Base-by-base conservation (phyloP, 1,140 invertebrate species). In the Zaprionus vittiger region DNA sequence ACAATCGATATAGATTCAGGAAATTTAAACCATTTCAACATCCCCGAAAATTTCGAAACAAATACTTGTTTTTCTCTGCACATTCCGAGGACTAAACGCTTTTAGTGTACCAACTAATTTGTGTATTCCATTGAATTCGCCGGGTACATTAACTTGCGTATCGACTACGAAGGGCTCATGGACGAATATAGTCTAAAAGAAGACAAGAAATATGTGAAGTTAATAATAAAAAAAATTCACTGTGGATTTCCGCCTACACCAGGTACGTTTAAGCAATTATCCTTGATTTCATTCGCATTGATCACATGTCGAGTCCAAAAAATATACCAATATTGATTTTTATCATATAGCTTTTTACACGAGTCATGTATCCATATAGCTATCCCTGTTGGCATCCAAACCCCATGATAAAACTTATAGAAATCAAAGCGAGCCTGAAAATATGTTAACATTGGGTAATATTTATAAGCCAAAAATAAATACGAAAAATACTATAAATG, bases 281-380 rank as follows among this genome's bases (percentile, higher is more conserved):
- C 57, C 20, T 56, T 71, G 14, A 77, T 69, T 15, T 77, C 56
- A 4, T 54, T 22, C 5, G 20, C 6, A 24, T 77, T 77, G 6
- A 2, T 61, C 4, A 78, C 59, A 20, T 71, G 11, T 7, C 38
- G 11, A 9, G 73, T 47, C 66, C 66, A 78, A n/a, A 47, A 78
- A 6, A 17, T 7, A 26, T 71, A 52, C 65, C 59, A 70, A n/a
- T 55, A 22, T 11, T 69, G 34, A 0, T 28, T 28, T 28, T 60
- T 64, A 2, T 77, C 37, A 11, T 64, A 77, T 20, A 77, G 28
- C 9, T 31, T 52, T 0, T 11, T 26, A 55, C 73, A 78, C 38
- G 77, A 47, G 24, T 78, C 17, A 20, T 0, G 1, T 17, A 22
- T 22, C 0, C 0, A 7, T 1, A 49, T 7, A n/a, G n/a, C 9